A percentile compares a stretch with the other conserved stretches of the same genome.
Evolutionary conservation across 2,113 vertebrate species (phyloP).

Genomic region (Glaucomys volans): DNA sequence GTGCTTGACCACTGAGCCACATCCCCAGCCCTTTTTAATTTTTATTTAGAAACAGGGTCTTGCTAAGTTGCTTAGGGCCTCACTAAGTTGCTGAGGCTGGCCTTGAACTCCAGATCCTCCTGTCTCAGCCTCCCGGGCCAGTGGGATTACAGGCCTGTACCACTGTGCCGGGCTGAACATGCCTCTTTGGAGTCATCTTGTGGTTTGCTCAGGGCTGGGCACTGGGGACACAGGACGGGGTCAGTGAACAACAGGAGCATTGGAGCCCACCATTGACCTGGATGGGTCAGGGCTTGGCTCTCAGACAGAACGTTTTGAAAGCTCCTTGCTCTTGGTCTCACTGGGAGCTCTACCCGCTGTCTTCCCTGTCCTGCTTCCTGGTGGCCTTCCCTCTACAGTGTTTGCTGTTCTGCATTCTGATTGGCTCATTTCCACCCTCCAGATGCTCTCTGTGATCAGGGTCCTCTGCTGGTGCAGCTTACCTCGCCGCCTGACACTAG

Average conservation of each 20-base stretch:
- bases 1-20: too few relatives aligned
- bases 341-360: too few relatives aligned
- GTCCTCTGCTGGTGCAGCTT: neutral
- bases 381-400: neutral
- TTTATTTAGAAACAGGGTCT: too few relatives aligned
- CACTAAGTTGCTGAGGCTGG: too few relatives aligned
- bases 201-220: neutral
- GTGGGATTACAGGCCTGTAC: too few relatives aligned
- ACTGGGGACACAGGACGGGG: accelerated
- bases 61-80: too few relatives aligned
- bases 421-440: neutral
- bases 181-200: neutral
- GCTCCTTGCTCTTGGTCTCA: neutral
- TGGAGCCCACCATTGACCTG: neutral
- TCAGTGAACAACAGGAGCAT: neutral
- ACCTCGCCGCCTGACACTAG: neutral
- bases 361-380: neutral
- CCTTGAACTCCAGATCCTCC: too few relatives aligned
- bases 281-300: neutral
- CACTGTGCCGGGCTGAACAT: too few relatives aligned
- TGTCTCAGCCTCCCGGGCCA: too few relatives aligned
- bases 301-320: neutral
- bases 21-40: too few relatives aligned
- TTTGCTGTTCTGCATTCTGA: too few relatives aligned
- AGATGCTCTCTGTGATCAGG: neutral